Percentiles rank a stretch among this genome's conserved stretches.
phyloP scores from a whole-genome alignment of 2,113 vertebrate genomes.

The Blennius ocellaris region DNA sequence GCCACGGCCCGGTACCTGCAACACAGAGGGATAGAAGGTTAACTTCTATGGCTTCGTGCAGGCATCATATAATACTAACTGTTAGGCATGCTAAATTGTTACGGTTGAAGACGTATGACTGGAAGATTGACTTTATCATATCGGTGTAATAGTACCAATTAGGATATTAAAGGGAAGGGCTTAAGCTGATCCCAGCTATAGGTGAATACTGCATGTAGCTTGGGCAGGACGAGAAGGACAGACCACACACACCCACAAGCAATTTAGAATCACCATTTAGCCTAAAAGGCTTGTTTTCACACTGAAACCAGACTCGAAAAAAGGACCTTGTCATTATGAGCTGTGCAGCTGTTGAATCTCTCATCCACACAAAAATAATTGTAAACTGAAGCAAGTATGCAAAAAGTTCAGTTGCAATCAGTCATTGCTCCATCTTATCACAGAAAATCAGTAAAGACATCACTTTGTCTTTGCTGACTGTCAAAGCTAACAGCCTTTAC shows the following conservation, averaged over 20 bases:
- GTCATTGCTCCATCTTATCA: slow-evolving; percentile 6
- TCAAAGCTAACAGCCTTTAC: slow-evolving; percentile 42
- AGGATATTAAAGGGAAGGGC: too few relatives aligned
- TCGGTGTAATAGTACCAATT: too few relatives aligned
- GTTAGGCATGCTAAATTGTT: background rate
- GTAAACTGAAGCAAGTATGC: slow-evolving; percentile 1
- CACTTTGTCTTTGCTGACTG: slow-evolving; percentile 38
- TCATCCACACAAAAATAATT: background rate
- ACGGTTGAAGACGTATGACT: background rate
- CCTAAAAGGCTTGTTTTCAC: too few relatives aligned
- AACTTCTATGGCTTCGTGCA: background rate
- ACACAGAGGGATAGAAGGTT: slow-evolving; percentile 19
- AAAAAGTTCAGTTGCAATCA: background rate
- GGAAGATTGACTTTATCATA: too few relatives aligned
- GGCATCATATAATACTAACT: too few relatives aligned
- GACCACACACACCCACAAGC: too few relatives aligned
- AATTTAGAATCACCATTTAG: too few relatives aligned
- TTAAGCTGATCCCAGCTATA: too few relatives aligned
- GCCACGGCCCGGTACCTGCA: slow-evolving; percentile 95
- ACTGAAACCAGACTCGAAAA: too few relatives aligned
- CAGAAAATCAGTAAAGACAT: slow-evolving; percentile 25
- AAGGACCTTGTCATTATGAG: too few relatives aligned
- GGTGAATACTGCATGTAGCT: too few relatives aligned
- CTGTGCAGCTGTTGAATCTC: background rate
- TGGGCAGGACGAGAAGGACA: too few relatives aligned